Evolutionary conservation across 1,140 invertebrate genomes (phyloP), one percentile per base, ranked within the genome.

Genomic region (Sipha flava): DNA sequence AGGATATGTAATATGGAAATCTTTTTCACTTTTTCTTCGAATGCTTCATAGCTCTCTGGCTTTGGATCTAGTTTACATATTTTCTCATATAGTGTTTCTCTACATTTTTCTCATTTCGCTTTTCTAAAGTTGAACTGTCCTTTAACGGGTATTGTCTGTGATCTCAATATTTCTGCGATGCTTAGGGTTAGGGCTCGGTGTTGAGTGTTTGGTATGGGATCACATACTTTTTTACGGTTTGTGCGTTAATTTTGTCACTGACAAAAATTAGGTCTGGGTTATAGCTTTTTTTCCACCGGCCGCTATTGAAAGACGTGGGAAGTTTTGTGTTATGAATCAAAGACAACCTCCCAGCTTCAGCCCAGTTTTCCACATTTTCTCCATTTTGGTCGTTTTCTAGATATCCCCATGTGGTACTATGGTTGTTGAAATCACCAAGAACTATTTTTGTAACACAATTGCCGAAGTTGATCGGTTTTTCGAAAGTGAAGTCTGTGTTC

Each of bases 291-390:
- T 54, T 80, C 79, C 64, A 81, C 26, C 4, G 62, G n/a, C 23
- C 81, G n/a, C 72, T 79, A 26, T 45, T 68, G 54, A 81, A 81
- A 31, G 81, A 73, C 23, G 29, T 47, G n/a, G 26, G 37, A n/a
- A 79, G 49, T 80, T 81, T 80, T n/a, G 52, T 29, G 34, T 81
- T 47, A 80, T 79, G 75, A 6, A 81, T 37, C 16, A 84, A 89
- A 77, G 85, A 62, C 26, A 64, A 21, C 29, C 73, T 29, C 16
- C 54, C 31, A 21, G 54, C 49, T 26, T 79, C 75, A 26, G 75
- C 75, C 75, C 75, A 79, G 4, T 21, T 79, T 59, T 79, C 75
- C n/a, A 79, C 37, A 2, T 34, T 26, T 54, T 79, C 75, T 21
- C 75, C 75, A 79, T 79, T 43, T 49, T 37, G n/a, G 31, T 79